A percentile compares a stretch with the other conserved stretches of the same genome.
phyloP scores from a whole-genome alignment of 92 coral and sea anemone genomes.

The Palythoa caribaeorum region DNA sequence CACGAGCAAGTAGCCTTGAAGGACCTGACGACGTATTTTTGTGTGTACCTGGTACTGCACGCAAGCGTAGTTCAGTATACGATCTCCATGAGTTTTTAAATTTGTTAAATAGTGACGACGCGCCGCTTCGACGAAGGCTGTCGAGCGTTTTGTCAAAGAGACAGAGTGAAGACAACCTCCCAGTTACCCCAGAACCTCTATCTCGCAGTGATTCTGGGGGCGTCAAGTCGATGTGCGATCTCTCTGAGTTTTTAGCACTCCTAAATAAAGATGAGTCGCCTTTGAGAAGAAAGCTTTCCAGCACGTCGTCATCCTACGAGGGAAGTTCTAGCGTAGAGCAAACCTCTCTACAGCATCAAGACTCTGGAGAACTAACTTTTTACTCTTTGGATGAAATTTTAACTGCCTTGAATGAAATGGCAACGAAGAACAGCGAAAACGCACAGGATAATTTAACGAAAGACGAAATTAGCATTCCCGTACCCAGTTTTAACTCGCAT shows the following conservation, averaged over 20 bases:
- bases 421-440: conserved; percentile 24
- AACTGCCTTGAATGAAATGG: conserved; percentile 70
- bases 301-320: conserved; percentile 45
- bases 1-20: conserved; percentile 57
- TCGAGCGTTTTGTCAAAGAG: conserved; percentile 60
- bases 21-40: conserved; percentile 70
- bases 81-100: conserved; percentile 76
- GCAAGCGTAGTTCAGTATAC: conserved; percentile 76
- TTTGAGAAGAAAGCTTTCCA: conserved; percentile 78
- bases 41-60: conserved; percentile 62
- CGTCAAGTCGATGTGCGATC: conserved; percentile 72
- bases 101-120: conserved; percentile 69
- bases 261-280: conserved; percentile 81
- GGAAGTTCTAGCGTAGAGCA: conserved; percentile 2
- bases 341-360: conserved; percentile 36
- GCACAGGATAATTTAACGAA: conserved; percentile 2
- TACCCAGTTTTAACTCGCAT: conserved; percentile 52
- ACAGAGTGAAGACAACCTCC: conserved; percentile 6
- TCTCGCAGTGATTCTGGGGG: conserved; percentile 88
- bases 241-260: conserved; percentile 80
- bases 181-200: conserved; percentile 59
- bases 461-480: conserved; percentile 64
- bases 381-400: conserved; percentile 71
- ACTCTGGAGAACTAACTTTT: conserved; percentile 8
- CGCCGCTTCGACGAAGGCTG: conserved; percentile 70